phyloP scores from a whole-genome alignment of 2,888 invertebrate genomes.

The Hirtodrosophila cameraria region DNA sequence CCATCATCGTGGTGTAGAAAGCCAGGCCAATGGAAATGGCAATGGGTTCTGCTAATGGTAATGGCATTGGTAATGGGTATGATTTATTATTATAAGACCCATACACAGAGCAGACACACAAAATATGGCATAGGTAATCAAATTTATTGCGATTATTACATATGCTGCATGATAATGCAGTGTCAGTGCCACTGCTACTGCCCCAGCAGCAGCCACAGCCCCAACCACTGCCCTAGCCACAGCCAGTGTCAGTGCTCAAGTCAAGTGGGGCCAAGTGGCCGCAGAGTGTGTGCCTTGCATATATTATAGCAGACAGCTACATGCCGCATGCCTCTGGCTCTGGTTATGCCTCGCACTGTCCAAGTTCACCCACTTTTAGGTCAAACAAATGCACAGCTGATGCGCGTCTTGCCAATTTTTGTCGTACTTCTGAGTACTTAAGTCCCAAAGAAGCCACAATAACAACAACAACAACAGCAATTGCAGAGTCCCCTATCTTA shows the following conservation, averaged over 20 bases:
- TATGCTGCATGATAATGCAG: constrained; percentile 57
- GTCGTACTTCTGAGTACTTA: constrained; percentile 15
- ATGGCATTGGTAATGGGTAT: background rate
- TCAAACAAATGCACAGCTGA: constrained; percentile 49
- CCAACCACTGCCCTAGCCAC: background rate
- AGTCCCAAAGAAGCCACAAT: constrained; percentile 1
- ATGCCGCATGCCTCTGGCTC: constrained; percentile 7
- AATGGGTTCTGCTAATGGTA: background rate
- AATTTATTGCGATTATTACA: constrained; percentile 56
- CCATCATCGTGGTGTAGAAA: no score
- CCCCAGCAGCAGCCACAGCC: constrained; percentile 2
- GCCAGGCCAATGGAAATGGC: no score
- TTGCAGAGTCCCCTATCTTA: no score
- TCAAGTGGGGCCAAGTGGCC: constrained; percentile 45
- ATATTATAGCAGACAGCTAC: constrained; percentile 47
- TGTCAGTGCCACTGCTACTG: constrained; percentile 24
- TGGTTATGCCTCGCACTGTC: background rate
- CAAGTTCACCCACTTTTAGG: constrained; percentile 9
- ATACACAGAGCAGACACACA: background rate
- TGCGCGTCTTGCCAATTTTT: constrained; percentile 41
- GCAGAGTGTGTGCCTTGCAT: constrained; percentile 47
- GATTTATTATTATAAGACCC: background rate
- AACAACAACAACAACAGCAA: no score
- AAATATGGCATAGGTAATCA: constrained; percentile 49
- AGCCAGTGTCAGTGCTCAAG: constrained; percentile 26